Base-by-base conservation (phyloP, 2,113 vertebrate species). In the Canis aureus region DNA sequence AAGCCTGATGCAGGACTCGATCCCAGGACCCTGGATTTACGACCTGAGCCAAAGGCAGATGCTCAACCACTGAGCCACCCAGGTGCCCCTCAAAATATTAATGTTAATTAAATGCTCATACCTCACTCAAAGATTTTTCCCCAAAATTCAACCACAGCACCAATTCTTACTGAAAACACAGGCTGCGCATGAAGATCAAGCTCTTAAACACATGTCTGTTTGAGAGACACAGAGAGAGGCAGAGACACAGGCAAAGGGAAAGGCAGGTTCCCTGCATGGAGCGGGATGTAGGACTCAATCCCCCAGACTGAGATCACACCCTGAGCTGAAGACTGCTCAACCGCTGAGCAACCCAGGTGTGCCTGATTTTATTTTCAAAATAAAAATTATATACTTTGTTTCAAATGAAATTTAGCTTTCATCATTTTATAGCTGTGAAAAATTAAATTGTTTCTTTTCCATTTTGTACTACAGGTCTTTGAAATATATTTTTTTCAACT, bases 401-500 rank as follows among this genome's bases (percentile, higher is more conserved):
- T 91, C 22, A 82, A 93, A 59, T 35, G 2, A 85, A 85, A 94
- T 38, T 29, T 83, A 22, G 0, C 0, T 64, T 97, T 96, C 5
- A 67, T 92, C 82, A 87, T 93, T 96, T 69, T 57, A 73, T 2
- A 2, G 11, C 12, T 49, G 19, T 53, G 16, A 93, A 86, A 94
- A 53, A 92, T 4, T 93, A 9, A 12, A 43, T 86, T 29, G 43
- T 7, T 27, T 89, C n/a, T 93, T 97, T 83, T 20, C 8, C 13
- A 96, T 8, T 49, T 53, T 49, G 81, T 19, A 29, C 11, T 53
- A 17, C 1, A 89, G 51, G 93, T 94, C 89, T 95, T 35, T 97
- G 35, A 35, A 89, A 83, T 71, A 64, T 2, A 60, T n/a, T 93
- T 97, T 97, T 96, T 83, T 43, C 94, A 16, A 43, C 11, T 53